A percentile compares a stretch with the other conserved stretches of the same genome.
Conservation (phyloP, 1,140 invertebrate species). For the Diorhabda sublineata region DNA sequence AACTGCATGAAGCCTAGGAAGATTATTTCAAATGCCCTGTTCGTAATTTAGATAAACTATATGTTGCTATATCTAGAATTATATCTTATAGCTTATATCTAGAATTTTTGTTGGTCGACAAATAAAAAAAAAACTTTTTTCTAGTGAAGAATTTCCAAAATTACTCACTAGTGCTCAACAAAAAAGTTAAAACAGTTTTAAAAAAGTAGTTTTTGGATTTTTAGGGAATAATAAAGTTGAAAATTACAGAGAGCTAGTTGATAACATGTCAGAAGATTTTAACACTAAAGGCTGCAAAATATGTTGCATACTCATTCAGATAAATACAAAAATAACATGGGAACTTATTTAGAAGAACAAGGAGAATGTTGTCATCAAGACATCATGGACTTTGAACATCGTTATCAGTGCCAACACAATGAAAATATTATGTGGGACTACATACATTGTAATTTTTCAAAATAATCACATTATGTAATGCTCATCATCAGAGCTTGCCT, state of each 20-base stretch:
- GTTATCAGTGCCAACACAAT: not conserved
- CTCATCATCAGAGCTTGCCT: too few species aligned
- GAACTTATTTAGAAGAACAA: not conserved
- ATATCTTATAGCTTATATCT: too few species aligned
- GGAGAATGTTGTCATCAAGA: conserved; percentile 5
- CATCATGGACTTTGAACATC: not conserved
- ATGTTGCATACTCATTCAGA: not conserved
- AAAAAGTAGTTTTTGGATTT: not conserved
- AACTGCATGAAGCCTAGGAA: too few species aligned
- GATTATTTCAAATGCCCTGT: too few species aligned
- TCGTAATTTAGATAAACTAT: too few species aligned
- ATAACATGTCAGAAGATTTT: not conserved
- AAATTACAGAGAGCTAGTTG: not conserved
- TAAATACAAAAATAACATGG: not conserved
- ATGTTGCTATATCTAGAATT: too few species aligned
- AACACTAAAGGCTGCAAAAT: not conserved
- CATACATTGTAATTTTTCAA: too few species aligned
- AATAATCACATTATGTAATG: too few species aligned
- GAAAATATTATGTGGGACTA: not conserved
- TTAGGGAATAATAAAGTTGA: too few species aligned
- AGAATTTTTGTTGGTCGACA: too few species aligned
- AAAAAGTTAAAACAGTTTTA: not conserved
- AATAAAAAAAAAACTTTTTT: too few species aligned
- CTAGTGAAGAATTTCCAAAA: not conserved
- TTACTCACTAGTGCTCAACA: not conserved